Conservation (phyloP, 2,888 invertebrate species). For the Temnothorax ravouxi region DNA sequence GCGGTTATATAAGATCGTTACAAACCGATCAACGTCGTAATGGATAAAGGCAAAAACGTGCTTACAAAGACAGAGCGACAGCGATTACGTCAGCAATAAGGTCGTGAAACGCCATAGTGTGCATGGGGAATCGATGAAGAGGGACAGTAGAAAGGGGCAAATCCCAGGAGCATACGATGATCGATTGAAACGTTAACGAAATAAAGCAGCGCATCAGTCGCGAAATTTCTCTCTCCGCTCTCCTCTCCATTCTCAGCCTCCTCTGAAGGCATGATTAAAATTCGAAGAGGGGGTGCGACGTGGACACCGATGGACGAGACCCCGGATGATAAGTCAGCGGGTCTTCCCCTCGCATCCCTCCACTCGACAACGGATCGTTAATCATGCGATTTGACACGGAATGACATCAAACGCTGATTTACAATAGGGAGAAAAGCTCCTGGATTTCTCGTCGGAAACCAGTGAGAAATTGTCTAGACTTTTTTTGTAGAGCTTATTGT, state of each 20-base stretch:
- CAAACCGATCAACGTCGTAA: conserved; percentile 37
- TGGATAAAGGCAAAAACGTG: conserved; percentile 56
- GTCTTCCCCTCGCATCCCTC: conserved; percentile 34
- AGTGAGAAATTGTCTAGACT: conserved; percentile 26
- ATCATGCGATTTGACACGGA: conserved; percentile 80
- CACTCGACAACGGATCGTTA: conserved; percentile 74
- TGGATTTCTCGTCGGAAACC: conserved; percentile 75
- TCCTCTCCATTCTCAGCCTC: conserved; percentile 22
- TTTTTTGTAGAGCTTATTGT: neutral
- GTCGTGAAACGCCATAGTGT: conserved; percentile 49
- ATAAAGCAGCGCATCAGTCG: conserved; percentile 74
- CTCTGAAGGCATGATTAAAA: conserved; percentile 56
- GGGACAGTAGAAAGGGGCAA: conserved; percentile 55
- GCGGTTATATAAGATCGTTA: conserved; percentile 49
- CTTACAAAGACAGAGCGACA: conserved; percentile 43
- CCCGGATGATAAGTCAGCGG: conserved; percentile 59
- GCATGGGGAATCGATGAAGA: conserved; percentile 30
- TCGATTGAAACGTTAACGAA: conserved; percentile 81
- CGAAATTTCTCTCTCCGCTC: conserved; percentile 33
- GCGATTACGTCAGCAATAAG: conserved; percentile 54
- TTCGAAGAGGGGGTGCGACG: conserved; percentile 43
- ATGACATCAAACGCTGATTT: conserved; percentile 82
- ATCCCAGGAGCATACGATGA: conserved; percentile 75
- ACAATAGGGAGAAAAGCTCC: conserved; percentile 67
- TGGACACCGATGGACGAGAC: conserved; percentile 54